Evolutionary conservation across 1,140 invertebrate genomes (phyloP).

Genomic region (Dryas iulia): DNA sequence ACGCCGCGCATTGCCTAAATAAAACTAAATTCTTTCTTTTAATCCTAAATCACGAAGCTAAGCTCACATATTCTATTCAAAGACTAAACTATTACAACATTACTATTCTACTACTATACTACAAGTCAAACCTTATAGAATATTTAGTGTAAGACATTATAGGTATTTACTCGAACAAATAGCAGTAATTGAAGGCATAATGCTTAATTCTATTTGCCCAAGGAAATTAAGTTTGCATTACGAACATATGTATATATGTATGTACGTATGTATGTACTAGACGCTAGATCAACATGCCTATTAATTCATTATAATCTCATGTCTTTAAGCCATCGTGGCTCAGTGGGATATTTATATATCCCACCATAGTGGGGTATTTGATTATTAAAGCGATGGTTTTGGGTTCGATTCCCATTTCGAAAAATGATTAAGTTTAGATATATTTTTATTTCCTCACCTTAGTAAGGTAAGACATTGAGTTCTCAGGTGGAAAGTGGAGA

Average conservation of each 20-base stretch:
- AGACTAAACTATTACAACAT: no score
- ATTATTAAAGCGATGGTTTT: background rate
- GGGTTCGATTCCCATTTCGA: background rate
- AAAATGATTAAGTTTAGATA: no score
- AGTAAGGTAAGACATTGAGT: no score
- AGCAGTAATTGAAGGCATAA: slow-evolving; percentile 35
- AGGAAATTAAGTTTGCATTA: slow-evolving; percentile 38
- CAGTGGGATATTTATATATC: no score
- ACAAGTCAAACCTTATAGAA: background rate
- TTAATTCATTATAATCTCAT: background rate
- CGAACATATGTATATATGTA: slow-evolving; percentile 11
- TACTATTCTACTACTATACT: no score
- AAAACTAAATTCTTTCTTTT: no score
- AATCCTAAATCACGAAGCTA: no score
- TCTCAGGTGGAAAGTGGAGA: no score
- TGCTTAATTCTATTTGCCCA: slow-evolving; percentile 40
- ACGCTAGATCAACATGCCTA: background rate
- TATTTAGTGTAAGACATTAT: slow-evolving; percentile 16
- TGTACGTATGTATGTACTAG: background rate
- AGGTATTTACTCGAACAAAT: slow-evolving; percentile 31
- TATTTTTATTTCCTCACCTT: background rate
- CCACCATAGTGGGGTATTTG: no score
- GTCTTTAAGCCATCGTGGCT: background rate
- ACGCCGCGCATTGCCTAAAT: no score
- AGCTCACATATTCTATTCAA: no score